phyloP scores from a whole-genome alignment of 2,888 invertebrate genomes.

The Drosophila eohydei region DNA sequence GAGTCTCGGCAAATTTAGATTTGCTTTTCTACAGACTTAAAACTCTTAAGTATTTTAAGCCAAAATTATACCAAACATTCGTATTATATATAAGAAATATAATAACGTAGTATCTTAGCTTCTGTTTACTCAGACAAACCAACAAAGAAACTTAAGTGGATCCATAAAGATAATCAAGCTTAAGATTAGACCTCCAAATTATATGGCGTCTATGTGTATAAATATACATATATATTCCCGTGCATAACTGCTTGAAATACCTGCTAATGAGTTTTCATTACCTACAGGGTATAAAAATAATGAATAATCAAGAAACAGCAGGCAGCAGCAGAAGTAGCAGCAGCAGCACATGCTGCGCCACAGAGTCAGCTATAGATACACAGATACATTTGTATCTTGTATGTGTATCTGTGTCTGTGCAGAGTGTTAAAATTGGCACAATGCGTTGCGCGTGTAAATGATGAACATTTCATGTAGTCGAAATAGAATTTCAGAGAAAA shows the following conservation, averaged over 20 bases:
- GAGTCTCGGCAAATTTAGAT: too few relatives aligned
- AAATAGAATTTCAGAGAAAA: slow-evolving; percentile 53
- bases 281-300: slow-evolving; percentile 36
- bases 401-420: slow-evolving; percentile 24
- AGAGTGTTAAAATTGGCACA: slow-evolving; percentile 74
- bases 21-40: too few relatives aligned
- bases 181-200: not conserved
- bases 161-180: not conserved
- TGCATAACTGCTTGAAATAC: not conserved
- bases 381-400: slow-evolving; percentile 53
- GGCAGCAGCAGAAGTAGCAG: slow-evolving; percentile 9
- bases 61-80: too few relatives aligned
- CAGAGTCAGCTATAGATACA: slow-evolving; percentile 34
- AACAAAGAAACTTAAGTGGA: not conserved
- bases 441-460: slow-evolving; percentile 59
- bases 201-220: not conserved
- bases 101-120: not conserved
- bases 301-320: slow-evolving; percentile 65
- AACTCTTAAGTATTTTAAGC: too few relatives aligned
- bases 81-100: too few relatives aligned
- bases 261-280: not conserved
- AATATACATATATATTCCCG: not conserved
- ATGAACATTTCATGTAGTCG: slow-evolving; percentile 59
- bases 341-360: slow-evolving; percentile 66
- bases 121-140: not conserved